Evolutionary conservation across 2,113 vertebrate species (phyloP).

Genomic region (Burhinus oedicnemus): DNA sequence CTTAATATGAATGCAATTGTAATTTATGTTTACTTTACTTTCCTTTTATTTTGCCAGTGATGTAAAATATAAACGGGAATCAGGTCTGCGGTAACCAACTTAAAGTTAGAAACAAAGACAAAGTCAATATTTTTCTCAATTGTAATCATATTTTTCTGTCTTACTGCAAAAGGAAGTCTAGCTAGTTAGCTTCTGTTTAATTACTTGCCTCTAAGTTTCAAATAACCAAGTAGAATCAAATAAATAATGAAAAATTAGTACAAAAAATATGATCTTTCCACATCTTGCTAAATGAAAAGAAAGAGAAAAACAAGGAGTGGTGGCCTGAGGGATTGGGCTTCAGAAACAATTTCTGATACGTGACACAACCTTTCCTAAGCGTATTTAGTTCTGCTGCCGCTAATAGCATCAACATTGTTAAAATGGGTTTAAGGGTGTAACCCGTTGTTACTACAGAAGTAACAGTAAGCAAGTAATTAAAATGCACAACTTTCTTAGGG

Average conservation of each 20-base stretch:
- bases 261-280: background rate
- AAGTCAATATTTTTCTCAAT: background rate
- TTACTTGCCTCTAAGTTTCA: background rate
- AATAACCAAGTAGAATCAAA: background rate
- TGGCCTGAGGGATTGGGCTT: background rate
- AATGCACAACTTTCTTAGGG: background rate
- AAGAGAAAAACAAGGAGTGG: background rate
- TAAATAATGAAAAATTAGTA: background rate
- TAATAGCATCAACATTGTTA: background rate
- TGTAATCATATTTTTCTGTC: background rate
- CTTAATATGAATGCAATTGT: background rate
- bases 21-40: background rate
- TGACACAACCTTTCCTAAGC: background rate
- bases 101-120: background rate
- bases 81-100: background rate
- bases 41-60: background rate
- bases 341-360: background rate
- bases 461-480: background rate
- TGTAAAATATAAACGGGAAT: background rate
- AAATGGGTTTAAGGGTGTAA: background rate
- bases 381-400: background rate
- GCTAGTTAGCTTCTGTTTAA: background rate
- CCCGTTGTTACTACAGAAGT: background rate
- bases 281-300: background rate
- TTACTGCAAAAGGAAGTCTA: constrained; percentile 3